Conservation (phyloP, 2,888 invertebrate genomes). For the Plagodis pulveraria region DNA sequence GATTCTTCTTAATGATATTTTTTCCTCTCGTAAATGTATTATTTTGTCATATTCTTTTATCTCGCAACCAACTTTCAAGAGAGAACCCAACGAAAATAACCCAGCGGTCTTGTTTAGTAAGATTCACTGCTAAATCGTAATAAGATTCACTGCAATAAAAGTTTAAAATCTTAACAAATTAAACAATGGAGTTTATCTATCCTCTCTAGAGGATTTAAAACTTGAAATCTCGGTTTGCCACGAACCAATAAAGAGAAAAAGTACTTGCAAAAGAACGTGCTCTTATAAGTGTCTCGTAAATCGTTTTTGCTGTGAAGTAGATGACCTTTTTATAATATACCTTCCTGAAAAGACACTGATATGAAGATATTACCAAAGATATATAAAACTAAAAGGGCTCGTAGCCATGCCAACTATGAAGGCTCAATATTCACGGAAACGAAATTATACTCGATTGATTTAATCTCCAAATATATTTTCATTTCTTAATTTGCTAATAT, state of each 20-base stretch:
- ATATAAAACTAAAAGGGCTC: no score
- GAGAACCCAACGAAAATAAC: constrained; percentile 12
- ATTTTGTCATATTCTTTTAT: constrained; percentile 17
- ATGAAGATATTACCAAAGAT: no score
- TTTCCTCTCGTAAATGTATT: no score
- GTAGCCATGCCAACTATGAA: no score
- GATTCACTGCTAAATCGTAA: constrained; percentile 17
- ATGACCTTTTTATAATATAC: no score
- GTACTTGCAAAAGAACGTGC: constrained; percentile 5
- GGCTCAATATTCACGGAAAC: no score
- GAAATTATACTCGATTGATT: no score
- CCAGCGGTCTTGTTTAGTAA: constrained; percentile 13
- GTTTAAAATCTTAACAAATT: constrained; percentile 20
- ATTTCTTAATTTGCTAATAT: no score
- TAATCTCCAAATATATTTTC: no score
- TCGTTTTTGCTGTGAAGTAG: not conserved
- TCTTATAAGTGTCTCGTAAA: constrained; percentile 1
- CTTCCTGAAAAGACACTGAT: no score
- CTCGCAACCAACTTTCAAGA: constrained; percentile 14
- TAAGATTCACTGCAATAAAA: constrained; percentile 13
- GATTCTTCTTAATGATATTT: no score
- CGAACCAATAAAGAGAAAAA: constrained; percentile 10
- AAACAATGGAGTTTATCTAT: constrained; percentile 11
- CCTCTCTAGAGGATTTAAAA: constrained; percentile 9
- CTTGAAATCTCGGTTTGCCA: constrained; percentile 8